A percentile compares a stretch with the other conserved stretches of the same genome.
Conservation (phyloP, 2,113 vertebrate species). For the Corythaixoides concolor region DNA sequence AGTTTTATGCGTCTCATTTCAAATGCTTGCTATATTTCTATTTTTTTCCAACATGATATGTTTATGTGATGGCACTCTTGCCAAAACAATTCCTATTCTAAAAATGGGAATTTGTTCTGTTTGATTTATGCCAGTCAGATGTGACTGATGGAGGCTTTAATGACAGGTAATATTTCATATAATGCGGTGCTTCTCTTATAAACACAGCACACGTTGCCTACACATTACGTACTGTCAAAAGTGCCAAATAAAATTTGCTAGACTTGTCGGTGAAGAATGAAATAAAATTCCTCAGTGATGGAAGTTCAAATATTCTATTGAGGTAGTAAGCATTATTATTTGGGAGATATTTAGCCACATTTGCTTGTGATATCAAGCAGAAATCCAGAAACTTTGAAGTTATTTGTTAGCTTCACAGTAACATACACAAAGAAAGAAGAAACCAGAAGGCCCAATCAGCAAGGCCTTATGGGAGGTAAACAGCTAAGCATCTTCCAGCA, state of each 20-base stretch:
- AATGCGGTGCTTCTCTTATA: background rate
- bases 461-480: background rate
- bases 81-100: background rate
- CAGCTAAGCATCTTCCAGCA: background rate
- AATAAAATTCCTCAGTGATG: background rate
- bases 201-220: background rate
- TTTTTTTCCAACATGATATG: background rate
- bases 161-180: background rate
- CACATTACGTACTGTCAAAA: background rate
- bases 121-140: background rate
- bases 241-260: slow-evolving; percentile 24
- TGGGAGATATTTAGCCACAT: background rate
- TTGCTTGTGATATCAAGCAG: background rate
- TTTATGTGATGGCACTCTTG: background rate
- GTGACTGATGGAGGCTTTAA: slow-evolving; percentile 9
- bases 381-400: background rate
- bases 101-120: background rate
- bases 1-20: background rate
- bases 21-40: background rate
- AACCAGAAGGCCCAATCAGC: background rate
- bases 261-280: background rate
- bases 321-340: background rate
- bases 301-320: background rate
- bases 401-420: background rate
- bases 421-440: background rate